Evolutionary conservation across 2,797 vertebrate genomes (phyloP), one percentile per base, ranked within the genome.

Genomic region (Nannoperca australis): DNA sequence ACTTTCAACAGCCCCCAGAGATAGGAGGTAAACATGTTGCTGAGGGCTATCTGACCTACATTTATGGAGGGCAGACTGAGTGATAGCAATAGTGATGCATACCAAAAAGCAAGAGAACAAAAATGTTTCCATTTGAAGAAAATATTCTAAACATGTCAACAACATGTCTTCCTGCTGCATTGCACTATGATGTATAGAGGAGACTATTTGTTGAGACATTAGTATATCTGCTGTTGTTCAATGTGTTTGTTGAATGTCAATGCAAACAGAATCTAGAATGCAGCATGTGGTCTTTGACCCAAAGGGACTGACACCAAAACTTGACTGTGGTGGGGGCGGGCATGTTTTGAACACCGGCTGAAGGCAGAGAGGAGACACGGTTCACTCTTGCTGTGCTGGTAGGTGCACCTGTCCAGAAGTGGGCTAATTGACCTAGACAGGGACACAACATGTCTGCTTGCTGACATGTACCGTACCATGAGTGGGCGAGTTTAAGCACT

Each of bases 361-460:
- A 30, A 63, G 24, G 51, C 45, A 40, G 36, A 36, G 51, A 36
- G 11, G 34, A 45, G n/a, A 65, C 51, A 24, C 12, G 49, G 40
- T n/a, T 54, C 34, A 56, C 56, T 73, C 53, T 47, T 60, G 51
- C 36, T 64, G 70, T 58, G 70, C 42, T 60, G 54, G 44, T 59
- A 66, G 81, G 50, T 84, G 55, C 38, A 78, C 24, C 78, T 81
- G 69, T 75, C 55, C 30, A 75, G 27, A 15, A 60, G 47, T 22
- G 18, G 27, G 40, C 56, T 66, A 56, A 78, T 44, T 18, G 27
- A 42, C 32, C 34, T 15, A 34, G 70, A 68, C 45, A 56, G 68
- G 59, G 38, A 51, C 42, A 50, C 53, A 38, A 68, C 36, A 51
- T 17, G 51, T 4, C 62, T 53, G 42, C 32, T 50, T 40, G 8